Base-by-base conservation (phyloP, 2,797 vertebrate genomes). In the Balearica regulorum region DNA sequence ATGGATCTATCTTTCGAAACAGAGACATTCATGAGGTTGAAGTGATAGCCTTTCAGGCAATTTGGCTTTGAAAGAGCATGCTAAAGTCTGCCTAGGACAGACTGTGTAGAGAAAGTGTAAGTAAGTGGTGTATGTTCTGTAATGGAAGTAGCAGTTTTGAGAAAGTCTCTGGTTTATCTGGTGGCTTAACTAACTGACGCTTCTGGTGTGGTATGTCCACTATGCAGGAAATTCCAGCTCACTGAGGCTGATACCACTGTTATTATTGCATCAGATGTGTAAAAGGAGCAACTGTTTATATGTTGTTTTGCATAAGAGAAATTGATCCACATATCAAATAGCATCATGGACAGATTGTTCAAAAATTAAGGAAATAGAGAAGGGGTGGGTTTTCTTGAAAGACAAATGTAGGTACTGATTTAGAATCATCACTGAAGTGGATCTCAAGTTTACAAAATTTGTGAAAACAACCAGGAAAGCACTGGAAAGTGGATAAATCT, bases 141-240 rank as follows among this genome's bases (percentile, higher is more conserved):
- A 48, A 90, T 54, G 44, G 75, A 92, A 90, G 54, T 60, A 76
- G 39, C 60, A 80, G 65, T 48, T 77, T 77, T 54, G 44, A 94
- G 70, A 94, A 93, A 92, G 64, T 41, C 76, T 61, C 70, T 46
- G 51, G 44, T 72, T 96, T 96, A 87, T 93, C 71, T 81, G 44
- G 62, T 91, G 73, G 60, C 85, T 89, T 96, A 89, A 93, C 68
- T 72, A 92, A 90, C 73, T 78, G 82, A 89, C 10, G 71, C 89
- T 97, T 94, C 79, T 84, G 88, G 84, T 65, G 89, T 53, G 86
- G 88, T 87, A 96, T 93, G 93, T 87, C 95, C 91, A 86, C 79
- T 92, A 88, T 93, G 94, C 96, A 97, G 96, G 96, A 98, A 98
- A 97, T 98, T 97, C 95, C 97, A 97, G 79, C 65, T 96, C 71